Evolutionary conservation across 1,140 invertebrate species (phyloP).

Genomic region (Drosophila varians): DNA sequence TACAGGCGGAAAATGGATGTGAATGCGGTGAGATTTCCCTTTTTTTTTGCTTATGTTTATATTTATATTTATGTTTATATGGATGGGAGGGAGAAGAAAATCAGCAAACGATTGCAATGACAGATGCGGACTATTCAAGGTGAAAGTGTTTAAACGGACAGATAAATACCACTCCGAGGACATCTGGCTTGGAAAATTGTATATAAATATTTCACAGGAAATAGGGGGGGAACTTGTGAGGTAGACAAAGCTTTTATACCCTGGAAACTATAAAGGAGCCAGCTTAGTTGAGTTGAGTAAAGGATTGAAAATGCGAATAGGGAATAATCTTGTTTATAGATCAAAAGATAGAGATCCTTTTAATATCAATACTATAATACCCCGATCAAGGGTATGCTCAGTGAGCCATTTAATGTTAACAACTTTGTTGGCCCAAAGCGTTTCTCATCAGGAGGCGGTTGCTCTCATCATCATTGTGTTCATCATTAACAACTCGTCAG

Average conservation of each 20-base stretch:
- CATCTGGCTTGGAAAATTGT: not conserved
- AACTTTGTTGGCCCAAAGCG: constrained; percentile 60
- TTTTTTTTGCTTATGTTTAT: not conserved
- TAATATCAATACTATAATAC: too few species aligned
- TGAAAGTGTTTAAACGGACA: constrained; percentile 19
- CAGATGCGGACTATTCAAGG: constrained; percentile 41
- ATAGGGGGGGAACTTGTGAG: too few species aligned
- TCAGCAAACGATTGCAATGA: constrained; percentile 34
- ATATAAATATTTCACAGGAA: too few species aligned
- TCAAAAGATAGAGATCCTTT: too few species aligned
- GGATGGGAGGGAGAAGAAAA: not conserved
- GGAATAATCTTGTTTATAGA: too few species aligned
- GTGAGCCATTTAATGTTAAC: constrained; percentile 61
- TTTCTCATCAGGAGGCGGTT: constrained; percentile 15
- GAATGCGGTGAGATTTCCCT: not conserved
- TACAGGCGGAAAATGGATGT: constrained; percentile 23
- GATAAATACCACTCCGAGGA: constrained; percentile 5
- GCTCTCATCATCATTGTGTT: constrained; percentile 49
- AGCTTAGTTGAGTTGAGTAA: too few species aligned
- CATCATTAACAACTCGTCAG: constrained; percentile 62
- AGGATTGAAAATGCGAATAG: too few species aligned
- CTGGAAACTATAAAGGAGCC: too few species aligned
- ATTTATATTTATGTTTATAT: not conserved
- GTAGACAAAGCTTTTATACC: not conserved
- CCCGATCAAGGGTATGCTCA: constrained; percentile 2